Evolutionary conservation across 1,140 invertebrate genomes (phyloP), one percentile per base, ranked within the genome.

Genomic region (Bombus haemorrhoidalis): DNA sequence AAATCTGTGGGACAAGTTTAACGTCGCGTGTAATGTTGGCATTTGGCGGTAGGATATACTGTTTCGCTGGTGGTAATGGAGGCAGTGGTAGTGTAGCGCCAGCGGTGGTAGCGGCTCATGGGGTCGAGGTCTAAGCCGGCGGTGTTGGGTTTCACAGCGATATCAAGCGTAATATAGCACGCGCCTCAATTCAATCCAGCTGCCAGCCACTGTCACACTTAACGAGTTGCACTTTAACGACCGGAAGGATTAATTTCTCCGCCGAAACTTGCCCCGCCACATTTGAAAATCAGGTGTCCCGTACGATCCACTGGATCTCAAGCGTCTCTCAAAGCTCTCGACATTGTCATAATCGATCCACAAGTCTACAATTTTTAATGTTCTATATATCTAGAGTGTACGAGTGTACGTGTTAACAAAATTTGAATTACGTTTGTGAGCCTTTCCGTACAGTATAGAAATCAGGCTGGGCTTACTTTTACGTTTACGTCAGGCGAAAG

Each of bases 101-200:
- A 81, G 83, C 84, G 80, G 77, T 81, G 88, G 53, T 77, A 81
- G 78, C 87, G 73, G 86, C 77, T 89, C 59, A 57, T 77, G 86
- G 74, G 89, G 88, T 90, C 88, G 89, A 92, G 91, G 90, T 91
- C 88, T 90, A 81, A 88, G 79, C 83, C 90, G 86, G 87, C 86
- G 81, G 89, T 89, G 88, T 91, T 91, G 90, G 71, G 85, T 92
- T 92, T 92, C 90, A 92, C 91, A 90, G 78, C 86, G 85, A 87
- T 86, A 85, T 91, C 89, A 90, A 90, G 79, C 88, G 86, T 90
- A 90, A 90, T 90, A 90, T 89, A 92, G 89, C 92, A 91, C 91
- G 92, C 92, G 91, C 87, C 92, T 91, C 91, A 90, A 92, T 92
- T 92, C 89, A 88, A 89, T 90, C 89, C 91, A 90, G 91, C 88